Conservation (phyloP, 2,888 invertebrate species). For the Patella caerulea region DNA sequence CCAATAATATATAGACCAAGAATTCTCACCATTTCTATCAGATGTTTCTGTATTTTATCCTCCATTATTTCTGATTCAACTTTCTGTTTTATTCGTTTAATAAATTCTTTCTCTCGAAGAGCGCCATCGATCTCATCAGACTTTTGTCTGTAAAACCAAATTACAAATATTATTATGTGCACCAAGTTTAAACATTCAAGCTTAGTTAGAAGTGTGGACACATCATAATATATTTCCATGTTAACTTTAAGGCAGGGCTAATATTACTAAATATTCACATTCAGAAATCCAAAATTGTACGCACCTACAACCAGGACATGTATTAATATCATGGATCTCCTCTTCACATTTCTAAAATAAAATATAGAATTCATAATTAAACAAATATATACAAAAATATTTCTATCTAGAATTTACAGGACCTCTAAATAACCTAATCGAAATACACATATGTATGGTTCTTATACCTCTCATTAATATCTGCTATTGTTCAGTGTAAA, state of each 20-base stretch:
- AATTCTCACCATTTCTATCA: neutral
- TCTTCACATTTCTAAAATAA: constrained; percentile 6
- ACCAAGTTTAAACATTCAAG: too few relatives aligned
- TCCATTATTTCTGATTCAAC: neutral
- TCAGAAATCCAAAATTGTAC: too few relatives aligned
- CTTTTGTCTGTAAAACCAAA: neutral
- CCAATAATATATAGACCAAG: too few relatives aligned
- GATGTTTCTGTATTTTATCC: neutral
- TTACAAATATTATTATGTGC: too few relatives aligned
- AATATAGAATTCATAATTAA: neutral
- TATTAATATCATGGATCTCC: neutral
- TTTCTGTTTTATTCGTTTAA: neutral
- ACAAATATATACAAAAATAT: neutral
- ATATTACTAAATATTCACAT: too few relatives aligned
- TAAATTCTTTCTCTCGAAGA: neutral
- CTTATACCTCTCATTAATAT: too few relatives aligned
- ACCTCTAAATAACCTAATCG: neutral
- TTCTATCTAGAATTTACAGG: too few relatives aligned
- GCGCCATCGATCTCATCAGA: neutral
- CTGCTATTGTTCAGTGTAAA: too few relatives aligned
- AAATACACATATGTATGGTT: neutral
- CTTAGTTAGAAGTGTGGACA: too few relatives aligned
- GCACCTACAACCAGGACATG: neutral
- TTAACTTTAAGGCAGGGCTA: too few relatives aligned
- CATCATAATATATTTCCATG: too few relatives aligned